phyloP scores from a whole-genome alignment of 2,888 invertebrate genomes.

The Cyclophora punctaria region DNA sequence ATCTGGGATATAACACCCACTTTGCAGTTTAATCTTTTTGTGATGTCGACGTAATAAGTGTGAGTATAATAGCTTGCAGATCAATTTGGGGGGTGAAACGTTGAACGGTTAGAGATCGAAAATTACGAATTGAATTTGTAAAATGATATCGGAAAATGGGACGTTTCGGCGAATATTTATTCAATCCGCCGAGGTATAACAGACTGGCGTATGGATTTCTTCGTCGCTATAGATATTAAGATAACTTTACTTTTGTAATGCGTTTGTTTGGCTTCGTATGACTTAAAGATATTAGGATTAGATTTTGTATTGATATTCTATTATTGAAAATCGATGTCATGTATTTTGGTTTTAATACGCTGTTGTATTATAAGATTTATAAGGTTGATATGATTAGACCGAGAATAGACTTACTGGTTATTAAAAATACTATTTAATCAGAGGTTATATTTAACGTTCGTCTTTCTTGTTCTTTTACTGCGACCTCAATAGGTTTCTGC shows the following conservation, averaged over 20 bases:
- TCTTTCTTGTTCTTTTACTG: background rate
- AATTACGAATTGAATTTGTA: slow-evolving; percentile 24
- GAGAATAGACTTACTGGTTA: no score
- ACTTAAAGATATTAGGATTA: no score
- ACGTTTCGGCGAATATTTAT: slow-evolving; percentile 8
- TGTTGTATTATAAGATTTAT: no score
- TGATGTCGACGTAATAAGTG: slow-evolving; percentile 19
- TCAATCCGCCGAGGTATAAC: slow-evolving; percentile 9
- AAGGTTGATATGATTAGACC: no score
- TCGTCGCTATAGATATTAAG: background rate
- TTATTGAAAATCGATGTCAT: no score
- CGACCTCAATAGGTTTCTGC: background rate
- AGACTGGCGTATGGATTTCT: background rate
- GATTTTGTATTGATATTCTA: no score
- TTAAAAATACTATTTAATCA: no score
- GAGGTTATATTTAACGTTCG: background rate
- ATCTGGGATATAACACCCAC: slow-evolving; percentile 23
- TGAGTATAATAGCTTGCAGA: slow-evolving; percentile 21
- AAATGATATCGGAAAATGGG: slow-evolving; percentile 18
- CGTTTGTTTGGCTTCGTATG: no score
- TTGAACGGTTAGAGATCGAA: slow-evolving; percentile 17
- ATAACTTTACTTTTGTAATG: no score
- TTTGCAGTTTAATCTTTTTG: slow-evolving; percentile 18
- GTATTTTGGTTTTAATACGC: no score
- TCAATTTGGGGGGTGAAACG: slow-evolving; percentile 15